Base-by-base conservation (phyloP, 2,888 invertebrate genomes). In the Chelonus formosanus region DNA sequence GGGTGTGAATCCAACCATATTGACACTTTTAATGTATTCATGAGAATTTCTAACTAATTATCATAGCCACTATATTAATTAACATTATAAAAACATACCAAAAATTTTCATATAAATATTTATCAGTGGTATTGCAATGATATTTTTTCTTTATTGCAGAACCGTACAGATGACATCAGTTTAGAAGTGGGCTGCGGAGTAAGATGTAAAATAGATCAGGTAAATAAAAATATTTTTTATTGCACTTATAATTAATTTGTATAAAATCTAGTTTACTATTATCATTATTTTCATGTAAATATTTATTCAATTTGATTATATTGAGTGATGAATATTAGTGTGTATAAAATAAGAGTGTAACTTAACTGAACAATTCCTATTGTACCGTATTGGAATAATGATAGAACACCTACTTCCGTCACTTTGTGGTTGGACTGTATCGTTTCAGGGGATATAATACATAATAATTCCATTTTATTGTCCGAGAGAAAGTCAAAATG, bases 181-280 rank as follows among this genome's bases (percentile, higher is more conserved):
- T 89, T 89, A 74, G 91, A 91, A 78, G 70, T 70, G 40, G 90
- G 89, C 71, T 92, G 92, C 76, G 91, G 90, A 44, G 87, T 88
- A 47, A 89, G 89, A 69, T 92, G 92, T 85, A 90, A 89, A 81
- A 87, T 91, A 67, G 88, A 90, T 82, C 91, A 92, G 88, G 92
- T 92, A 86, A 86, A 70, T 69, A 58, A 60, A 61, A n/a, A 50
- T 61, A n/a, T 10, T 31, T 10, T 20, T 20, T 20, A 20, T 20
- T 20, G 20, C 2, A 20, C 20, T 20, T 20, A 20, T 20, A 20
- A 20, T 1, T 20, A 20, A 20, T 20, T 20, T 20, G 20, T 20
- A 20, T 20, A 20, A 20, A 20, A 20, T 20, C 20, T 20, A 20
- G 20, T 20, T 20, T 20, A 20, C 20, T 20, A 20, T 20, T 20